Evolutionary conservation across 2,113 vertebrate genomes (phyloP).

Genomic region (Myotis lucifugus): DNA sequence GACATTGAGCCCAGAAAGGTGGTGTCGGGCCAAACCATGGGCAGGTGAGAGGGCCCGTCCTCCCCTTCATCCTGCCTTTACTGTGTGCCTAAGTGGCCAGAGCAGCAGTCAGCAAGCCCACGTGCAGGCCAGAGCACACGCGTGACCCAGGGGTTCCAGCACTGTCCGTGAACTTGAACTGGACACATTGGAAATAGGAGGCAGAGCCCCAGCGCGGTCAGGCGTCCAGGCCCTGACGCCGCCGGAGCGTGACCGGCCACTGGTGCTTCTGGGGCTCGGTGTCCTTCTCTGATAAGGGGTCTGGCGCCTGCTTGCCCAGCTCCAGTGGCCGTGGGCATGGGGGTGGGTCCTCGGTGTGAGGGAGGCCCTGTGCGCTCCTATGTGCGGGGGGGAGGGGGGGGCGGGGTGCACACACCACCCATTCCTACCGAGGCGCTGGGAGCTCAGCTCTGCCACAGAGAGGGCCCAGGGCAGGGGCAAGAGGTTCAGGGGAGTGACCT

Average conservation of each 20-base stretch:
- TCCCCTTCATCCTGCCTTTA: no score
- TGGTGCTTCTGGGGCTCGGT: background rate
- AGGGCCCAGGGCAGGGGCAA: background rate
- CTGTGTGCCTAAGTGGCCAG: background rate
- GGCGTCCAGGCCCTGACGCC: background rate
- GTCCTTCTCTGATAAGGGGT: background rate
- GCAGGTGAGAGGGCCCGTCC: background rate
- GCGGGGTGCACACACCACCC: rapidly evolving
- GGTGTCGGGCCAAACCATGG: background rate
- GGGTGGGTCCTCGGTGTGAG: background rate
- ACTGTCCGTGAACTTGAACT: background rate
- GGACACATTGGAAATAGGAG: background rate
- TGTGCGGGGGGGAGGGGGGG: rapidly evolving
- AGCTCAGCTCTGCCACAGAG: background rate
- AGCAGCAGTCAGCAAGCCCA: rapidly evolving
- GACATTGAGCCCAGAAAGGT: background rate
- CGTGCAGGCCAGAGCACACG: rapidly evolving
- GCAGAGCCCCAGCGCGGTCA: background rate
- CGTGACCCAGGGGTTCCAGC: background rate
- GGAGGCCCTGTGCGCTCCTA: no score
- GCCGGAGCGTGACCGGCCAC: background rate
- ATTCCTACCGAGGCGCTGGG: rapidly evolving
- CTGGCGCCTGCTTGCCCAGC: background rate
- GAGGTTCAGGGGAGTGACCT: background rate
- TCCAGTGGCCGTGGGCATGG: background rate